Conservation (phyloP, 2,797 vertebrate species). For the Micropoecilia bifurca region DNA sequence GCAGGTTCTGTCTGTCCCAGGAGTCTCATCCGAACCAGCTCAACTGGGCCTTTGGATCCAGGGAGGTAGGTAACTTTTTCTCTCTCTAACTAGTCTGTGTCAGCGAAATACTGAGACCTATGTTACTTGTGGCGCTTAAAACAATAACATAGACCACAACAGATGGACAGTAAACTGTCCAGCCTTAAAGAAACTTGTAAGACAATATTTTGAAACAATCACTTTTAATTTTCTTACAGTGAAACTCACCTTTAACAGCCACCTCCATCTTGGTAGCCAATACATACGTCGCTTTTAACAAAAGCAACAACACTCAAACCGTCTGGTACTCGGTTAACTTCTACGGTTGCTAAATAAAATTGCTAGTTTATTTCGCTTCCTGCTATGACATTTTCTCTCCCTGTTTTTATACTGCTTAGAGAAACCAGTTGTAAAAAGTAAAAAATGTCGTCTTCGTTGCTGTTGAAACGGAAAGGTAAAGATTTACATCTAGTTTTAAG, state of each 20-base stretch:
- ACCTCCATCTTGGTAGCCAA: conserved; percentile 59
- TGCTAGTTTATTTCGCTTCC: neutral
- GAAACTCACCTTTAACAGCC: conserved; percentile 59
- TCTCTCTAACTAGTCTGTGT: neutral
- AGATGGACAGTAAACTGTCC: neutral
- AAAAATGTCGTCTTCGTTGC: neutral
- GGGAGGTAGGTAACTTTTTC: neutral
- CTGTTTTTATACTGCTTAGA: neutral
- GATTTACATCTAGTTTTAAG: neutral
- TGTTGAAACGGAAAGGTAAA: neutral
- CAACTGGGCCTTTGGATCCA: neutral
- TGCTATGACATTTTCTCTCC: neutral
- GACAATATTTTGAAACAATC: no score
- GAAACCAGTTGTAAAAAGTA: neutral
- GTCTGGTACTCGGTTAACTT: neutral
- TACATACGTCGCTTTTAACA: neutral
- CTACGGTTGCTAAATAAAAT: neutral
- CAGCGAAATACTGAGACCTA: neutral
- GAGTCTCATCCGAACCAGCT: neutral
- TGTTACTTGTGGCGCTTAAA: neutral
- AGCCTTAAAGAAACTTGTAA: no score
- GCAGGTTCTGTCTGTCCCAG: neutral
- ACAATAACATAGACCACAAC: neutral
- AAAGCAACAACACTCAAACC: neutral
- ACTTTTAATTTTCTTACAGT: neutral